These are phyloP conservation scores for Acinonyx jubatus DNA, from an alignment of 2,113 vertebrate genomes.

Conservation along the genomic window DNA sequence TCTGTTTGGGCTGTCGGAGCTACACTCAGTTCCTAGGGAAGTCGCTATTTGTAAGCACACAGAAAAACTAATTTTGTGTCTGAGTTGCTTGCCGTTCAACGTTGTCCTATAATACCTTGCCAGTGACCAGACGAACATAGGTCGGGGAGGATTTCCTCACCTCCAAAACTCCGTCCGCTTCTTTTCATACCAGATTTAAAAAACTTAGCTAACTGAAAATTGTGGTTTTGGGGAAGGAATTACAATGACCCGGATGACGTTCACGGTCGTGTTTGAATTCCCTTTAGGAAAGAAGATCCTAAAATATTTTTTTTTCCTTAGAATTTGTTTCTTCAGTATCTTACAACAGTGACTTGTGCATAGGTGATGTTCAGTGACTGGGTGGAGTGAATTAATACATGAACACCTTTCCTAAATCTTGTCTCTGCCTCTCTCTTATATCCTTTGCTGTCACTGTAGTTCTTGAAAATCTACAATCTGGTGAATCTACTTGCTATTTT, in stretches of 20 bases:
- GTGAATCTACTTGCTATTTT: background rate
- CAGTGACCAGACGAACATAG: background rate
- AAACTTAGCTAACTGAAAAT: background rate
- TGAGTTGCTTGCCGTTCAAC: background rate
- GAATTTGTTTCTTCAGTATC: background rate
- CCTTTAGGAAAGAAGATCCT: slow-evolving; percentile 51
- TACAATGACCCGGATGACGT: background rate
- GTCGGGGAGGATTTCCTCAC: background rate
- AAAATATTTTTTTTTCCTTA: background rate
- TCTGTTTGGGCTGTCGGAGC: background rate
- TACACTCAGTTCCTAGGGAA: background rate
- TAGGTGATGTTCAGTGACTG: background rate
- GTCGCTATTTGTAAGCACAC: background rate
- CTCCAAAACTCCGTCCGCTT: background rate
- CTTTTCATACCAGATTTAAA: slow-evolving; percentile 40
- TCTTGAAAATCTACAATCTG: background rate
- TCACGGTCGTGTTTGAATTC: slow-evolving; percentile 53
- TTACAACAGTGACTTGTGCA: background rate
- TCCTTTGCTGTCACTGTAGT: background rate
- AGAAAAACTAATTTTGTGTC: background rate
- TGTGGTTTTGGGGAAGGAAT: slow-evolving; percentile 45
- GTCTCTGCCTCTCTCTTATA: background rate
- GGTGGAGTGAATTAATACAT: background rate
- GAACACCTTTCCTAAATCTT: background rate
- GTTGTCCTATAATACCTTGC: background rate